phyloP scores from a whole-genome alignment of 1,140 invertebrate genomes.

The Ips typographus region DNA sequence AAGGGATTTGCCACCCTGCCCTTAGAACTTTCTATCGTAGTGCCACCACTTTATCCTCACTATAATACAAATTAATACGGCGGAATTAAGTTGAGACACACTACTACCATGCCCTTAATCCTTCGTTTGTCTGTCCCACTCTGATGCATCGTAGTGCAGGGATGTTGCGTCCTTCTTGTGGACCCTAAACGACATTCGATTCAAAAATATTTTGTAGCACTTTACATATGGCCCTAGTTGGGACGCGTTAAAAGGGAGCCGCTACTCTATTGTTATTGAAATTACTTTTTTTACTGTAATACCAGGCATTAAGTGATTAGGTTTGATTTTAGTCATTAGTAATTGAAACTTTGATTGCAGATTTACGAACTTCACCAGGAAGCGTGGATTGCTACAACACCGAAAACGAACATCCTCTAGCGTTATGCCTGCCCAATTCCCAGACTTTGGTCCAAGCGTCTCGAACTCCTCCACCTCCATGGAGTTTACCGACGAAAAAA shows the following conservation, averaged over 20 bases:
- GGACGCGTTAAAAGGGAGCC: constrained; percentile 31
- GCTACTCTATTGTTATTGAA: constrained; percentile 29
- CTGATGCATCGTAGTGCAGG: constrained; percentile 1
- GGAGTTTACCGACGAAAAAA: constrained; percentile 49
- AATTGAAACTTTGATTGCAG: constrained; percentile 35
- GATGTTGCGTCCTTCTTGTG: constrained; percentile 5
- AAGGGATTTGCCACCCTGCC: constrained; percentile 14
- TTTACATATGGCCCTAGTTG: constrained; percentile 41
- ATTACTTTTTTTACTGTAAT: constrained; percentile 30
- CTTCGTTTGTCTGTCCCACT: constrained; percentile 16
- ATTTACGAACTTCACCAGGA: constrained; percentile 48
- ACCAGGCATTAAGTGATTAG: constrained; percentile 21
- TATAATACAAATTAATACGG: constrained; percentile 50
- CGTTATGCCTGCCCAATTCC: constrained; percentile 46
- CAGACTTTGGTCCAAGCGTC: constrained; percentile 52
- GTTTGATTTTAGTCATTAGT: constrained; percentile 20
- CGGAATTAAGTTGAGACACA: constrained; percentile 47
- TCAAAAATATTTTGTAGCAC: constrained; percentile 39
- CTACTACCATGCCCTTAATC: constrained; percentile 39
- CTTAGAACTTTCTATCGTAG: constrained; percentile 44
- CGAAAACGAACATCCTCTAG: constrained; percentile 48
- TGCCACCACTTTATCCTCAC: constrained; percentile 47
- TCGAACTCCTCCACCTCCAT: constrained; percentile 50
- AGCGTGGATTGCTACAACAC: constrained; percentile 50
- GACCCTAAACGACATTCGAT: constrained; percentile 26